Conservation (phyloP, 2,888 invertebrate species). For the Alsophila aescularia region DNA sequence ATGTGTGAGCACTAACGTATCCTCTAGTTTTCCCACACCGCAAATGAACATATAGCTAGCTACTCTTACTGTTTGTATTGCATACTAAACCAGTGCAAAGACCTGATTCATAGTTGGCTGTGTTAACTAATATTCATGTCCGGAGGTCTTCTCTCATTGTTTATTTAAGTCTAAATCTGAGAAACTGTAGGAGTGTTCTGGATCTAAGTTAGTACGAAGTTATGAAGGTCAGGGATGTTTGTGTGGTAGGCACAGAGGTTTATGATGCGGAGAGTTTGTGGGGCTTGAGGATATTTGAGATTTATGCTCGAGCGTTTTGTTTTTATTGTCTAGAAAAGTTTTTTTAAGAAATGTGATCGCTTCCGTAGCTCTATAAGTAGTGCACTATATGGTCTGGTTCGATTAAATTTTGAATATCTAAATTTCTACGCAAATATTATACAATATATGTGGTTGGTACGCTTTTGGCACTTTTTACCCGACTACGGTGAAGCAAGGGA, state of each 20-base stretch:
- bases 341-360: neutral
- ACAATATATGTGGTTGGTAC: too few species aligned
- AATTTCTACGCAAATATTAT: too few species aligned
- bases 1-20: too few species aligned
- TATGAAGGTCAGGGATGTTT: conserved; percentile 27
- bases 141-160: conserved; percentile 21
- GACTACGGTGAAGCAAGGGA: too few species aligned
- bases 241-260: conserved; percentile 15
- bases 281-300: conserved; percentile 9
- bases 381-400: too few species aligned
- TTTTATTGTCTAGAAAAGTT: conserved; percentile 5
- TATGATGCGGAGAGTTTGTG: conserved; percentile 2
- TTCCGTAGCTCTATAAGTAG: neutral
- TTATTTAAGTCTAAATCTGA: conserved; percentile 27
- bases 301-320: conserved; percentile 7
- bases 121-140: conserved; percentile 37
- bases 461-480: too few species aligned
- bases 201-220: conserved; percentile 12
- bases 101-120: conserved; percentile 47
- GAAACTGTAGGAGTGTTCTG: conserved; percentile 13
- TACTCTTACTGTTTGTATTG: conserved; percentile 6
- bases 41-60: neutral
- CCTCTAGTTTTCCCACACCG: too few species aligned
- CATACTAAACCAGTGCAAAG: conserved; percentile 6
- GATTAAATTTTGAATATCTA: too few species aligned